Base-by-base conservation (phyloP, 2,797 vertebrate species). In the Cirrhinus mrigala region DNA sequence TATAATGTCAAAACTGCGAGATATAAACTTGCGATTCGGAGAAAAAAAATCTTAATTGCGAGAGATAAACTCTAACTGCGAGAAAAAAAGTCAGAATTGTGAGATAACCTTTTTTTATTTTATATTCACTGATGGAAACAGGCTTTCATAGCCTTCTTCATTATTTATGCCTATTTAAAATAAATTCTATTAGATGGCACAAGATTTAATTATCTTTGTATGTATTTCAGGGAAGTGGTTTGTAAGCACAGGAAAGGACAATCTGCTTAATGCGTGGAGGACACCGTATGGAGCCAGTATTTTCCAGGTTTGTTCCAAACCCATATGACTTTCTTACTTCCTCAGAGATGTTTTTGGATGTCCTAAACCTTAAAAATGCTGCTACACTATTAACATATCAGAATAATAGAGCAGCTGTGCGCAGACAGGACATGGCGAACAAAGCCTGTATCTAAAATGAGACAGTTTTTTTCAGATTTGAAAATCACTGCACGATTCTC, bases 281-380 rank as follows among this genome's bases (percentile, higher is more conserved):
- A 96, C 96, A 79, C 96, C 96, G 3, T 96, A 96, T n/a, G 96
- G 96, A 10, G 96, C 96, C 90, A 96, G 96, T 92, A 96, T 96
- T 90, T 96, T 96, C 93, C 96, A 96, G 94, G 96, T 96, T 91
- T 56, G 91, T 40, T 48, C 18, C 64, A 37, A 12, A 50, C 12
- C 14, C 33, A 4, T 40, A 7, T 48, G n/a, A 64, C 22, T 44
- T 77, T 9, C 20, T 58, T 40, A 58, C 54, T 58, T 40, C 6
- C 20, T 4, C n/a, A 8, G 20, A 77, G 29, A 74, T 74, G 71
- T 75, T 56, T 58, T 10, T 40, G 33, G 24, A 54, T 56, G 37
- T 20, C 16, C 52, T 74, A 27, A 50, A 10, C 46, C 66, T 37
- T 69, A 2, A 56, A 37, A 81, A 69, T 27, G 3, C 37, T n/a